Percentiles rank a stretch among this genome's conserved stretches.
These are phyloP conservation scores for Geococcyx californianus DNA, from an alignment of 2,113 vertebrate species.

Conservation along the genomic window DNA sequence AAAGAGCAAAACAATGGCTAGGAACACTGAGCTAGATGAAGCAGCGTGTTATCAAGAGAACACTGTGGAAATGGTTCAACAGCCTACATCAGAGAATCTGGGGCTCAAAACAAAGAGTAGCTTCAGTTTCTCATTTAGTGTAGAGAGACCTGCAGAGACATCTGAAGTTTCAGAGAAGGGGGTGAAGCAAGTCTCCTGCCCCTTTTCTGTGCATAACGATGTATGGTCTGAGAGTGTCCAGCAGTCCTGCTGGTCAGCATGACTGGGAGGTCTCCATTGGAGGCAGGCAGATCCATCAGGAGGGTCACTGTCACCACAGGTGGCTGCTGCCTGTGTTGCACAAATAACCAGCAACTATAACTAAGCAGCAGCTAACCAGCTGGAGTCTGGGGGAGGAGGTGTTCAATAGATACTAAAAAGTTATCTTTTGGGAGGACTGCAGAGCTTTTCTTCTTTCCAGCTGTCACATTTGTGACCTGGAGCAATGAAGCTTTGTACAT, in stretches of 20 bases:
- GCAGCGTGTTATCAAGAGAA: neutral
- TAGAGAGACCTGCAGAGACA: neutral
- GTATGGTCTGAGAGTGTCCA: fast-evolving
- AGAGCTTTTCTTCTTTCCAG: neutral
- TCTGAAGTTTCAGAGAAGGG: neutral
- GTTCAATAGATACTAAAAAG: neutral
- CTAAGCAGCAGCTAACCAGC: neutral
- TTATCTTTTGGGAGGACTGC: neutral
- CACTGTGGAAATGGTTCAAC: neutral
- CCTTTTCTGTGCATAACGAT: neutral
- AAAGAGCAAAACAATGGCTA: neutral
- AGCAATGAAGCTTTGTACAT: neutral
- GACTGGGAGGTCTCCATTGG: neutral
- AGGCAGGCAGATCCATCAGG: neutral
- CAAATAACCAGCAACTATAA: neutral
- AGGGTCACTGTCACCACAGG: neutral
- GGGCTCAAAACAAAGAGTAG: neutral
- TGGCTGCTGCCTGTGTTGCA: neutral
- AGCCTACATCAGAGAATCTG: neutral
- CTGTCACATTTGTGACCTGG: fast-evolving
- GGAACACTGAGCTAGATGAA: neutral
- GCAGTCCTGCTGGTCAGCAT: fast-evolving
- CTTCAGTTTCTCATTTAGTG: neutral
- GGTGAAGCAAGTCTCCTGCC: neutral
- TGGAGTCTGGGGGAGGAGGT: neutral